Evolutionary conservation across 1,140 invertebrate species (phyloP), one percentile per base, ranked within the genome.

Genomic region (Drosophila nigrodunni): DNA sequence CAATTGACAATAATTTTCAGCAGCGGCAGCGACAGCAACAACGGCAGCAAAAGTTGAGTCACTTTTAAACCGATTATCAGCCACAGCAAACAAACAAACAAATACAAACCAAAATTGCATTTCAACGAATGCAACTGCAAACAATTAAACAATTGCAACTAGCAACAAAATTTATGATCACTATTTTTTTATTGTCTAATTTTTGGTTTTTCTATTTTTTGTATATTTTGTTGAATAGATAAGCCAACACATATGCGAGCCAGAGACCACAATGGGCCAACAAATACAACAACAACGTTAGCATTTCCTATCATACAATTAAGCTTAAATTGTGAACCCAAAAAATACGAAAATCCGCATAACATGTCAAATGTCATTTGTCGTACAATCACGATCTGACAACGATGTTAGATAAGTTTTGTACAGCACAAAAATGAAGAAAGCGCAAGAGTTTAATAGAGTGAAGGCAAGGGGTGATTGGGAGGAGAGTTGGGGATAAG

Each of bases 291-390:
- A 43, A 41, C 61, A 34, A 37, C 50, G 46, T 47, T 35, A 34
- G 25, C n/a, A 47, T 64, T 72, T 59, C 30, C 47, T 54, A 68
- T 61, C 49, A 64, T 55, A 64, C 59, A 74, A 69, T 69, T 74
- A 61, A 60, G 47, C 49, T 59, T 25, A 6, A 30, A 70, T 70
- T 70, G 41, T 70, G 57, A 65, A 41, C 37, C 44, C 64, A 62
- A 52, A 21, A 49, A 62, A 69, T 11, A 10, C 39, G 11, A 41
- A 65, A 72, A 74, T 58, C 80, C 80, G 62, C 73, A 82, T 68
- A 88, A 88, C 86, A 88, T 88, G 85, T 88, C 85, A 88, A 88
- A 88, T 90, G 85, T 88, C 86, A 89, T 88, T 89, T 88, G 80
- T 77, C 64, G 64, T 71, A 83, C 62, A 44, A 65, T 65, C 62